Conservation (phyloP, 2,888 invertebrate species). For the Venustoraphidia nigricollis region DNA sequence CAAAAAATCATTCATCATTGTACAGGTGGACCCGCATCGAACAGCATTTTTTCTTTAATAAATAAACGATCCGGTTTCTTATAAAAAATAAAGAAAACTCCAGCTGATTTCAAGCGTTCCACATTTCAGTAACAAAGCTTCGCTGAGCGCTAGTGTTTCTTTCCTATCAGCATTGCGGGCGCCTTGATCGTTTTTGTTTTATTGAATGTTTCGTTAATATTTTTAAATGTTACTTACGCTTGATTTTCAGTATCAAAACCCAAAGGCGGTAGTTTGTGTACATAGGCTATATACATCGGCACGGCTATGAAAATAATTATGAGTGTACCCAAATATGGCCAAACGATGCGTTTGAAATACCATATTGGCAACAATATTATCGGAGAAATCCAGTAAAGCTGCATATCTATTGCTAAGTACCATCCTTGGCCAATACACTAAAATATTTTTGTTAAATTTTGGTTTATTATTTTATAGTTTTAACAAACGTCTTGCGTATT, state of each 20-base stretch:
- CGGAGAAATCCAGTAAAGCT: conserved; percentile 22
- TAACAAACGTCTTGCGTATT: too few relatives aligned
- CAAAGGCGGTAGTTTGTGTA: conserved; percentile 14
- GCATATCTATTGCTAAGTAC: conserved; percentile 27
- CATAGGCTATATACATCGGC: conserved; percentile 16
- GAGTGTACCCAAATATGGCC: conserved; percentile 13
- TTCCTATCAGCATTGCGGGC: too few relatives aligned
- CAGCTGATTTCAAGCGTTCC: too few relatives aligned
- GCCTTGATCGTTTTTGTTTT: background rate
- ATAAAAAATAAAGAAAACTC: too few relatives aligned
- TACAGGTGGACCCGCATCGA: too few relatives aligned
- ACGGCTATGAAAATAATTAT: conserved; percentile 15
- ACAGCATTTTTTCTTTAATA: too few relatives aligned
- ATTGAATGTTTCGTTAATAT: background rate
- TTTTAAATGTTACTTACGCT: conserved; percentile 10
- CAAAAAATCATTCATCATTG: too few relatives aligned
- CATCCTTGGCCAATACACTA: conserved; percentile 21
- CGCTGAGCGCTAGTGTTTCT: too few relatives aligned
- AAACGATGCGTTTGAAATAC: conserved; percentile 13
- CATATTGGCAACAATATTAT: conserved; percentile 21
- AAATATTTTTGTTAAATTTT: background rate
- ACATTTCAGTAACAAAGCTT: too few relatives aligned
- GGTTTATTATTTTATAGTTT: too few relatives aligned
- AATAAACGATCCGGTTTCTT: too few relatives aligned
- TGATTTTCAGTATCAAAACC: conserved; percentile 5